Conservation (phyloP, 35 echinoderm and acorn worm genomes). For the Ptychodera flava region DNA sequence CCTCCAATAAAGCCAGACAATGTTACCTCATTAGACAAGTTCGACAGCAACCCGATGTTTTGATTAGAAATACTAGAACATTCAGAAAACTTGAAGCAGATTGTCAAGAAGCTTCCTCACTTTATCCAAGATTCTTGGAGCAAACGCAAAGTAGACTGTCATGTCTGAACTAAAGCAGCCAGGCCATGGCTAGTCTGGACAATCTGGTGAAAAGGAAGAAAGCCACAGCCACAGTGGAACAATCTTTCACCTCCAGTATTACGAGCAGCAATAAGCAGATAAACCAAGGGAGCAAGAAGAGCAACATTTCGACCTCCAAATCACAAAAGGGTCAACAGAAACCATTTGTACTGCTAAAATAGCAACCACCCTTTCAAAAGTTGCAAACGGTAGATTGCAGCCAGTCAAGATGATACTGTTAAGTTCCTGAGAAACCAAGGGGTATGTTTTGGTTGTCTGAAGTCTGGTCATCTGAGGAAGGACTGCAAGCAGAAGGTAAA, state of each 20-base stretch:
- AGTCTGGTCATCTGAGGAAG: not conserved
- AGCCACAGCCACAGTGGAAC: not conserved
- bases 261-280: not conserved
- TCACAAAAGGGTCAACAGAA: no score
- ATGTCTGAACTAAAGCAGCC: not conserved
- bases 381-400: not conserved
- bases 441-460: constrained; percentile 6
- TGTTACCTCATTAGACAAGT: constrained; percentile 22
- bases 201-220: not conserved
- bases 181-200: constrained; percentile 12
- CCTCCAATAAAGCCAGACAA: constrained; percentile 1
- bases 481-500: not conserved
- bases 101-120: constrained; percentile 24
- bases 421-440: constrained; percentile 5
- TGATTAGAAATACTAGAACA: not conserved
- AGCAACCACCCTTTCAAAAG: not conserved
- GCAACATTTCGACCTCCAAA: no score
- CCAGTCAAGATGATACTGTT: not conserved
- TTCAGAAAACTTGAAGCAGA: constrained; percentile 20
- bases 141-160: not conserved
- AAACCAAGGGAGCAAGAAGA: not conserved
- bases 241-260: not conserved
- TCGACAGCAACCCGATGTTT: not conserved
- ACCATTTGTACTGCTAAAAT: not conserved
- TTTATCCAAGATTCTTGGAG: constrained; percentile 32